Conservation (phyloP, 2,888 invertebrate genomes). For the Mythimna lalbum region DNA sequence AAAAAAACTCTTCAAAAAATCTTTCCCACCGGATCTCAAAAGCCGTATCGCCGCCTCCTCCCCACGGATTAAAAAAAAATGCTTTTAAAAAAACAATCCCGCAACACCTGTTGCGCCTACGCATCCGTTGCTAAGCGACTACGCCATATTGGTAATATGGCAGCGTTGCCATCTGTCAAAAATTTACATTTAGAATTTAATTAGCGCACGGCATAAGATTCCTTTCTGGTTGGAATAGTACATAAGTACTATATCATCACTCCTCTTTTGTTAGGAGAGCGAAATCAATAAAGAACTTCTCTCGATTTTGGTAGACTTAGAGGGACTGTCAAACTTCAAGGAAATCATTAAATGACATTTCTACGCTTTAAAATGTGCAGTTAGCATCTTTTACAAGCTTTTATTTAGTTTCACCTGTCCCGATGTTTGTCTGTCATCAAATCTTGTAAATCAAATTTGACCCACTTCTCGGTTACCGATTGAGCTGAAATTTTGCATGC, state of each 20-base stretch:
- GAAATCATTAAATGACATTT: no score
- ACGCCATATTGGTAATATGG: constrained; percentile 82
- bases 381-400: no score
- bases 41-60: constrained; percentile 80
- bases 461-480: no score
- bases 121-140: constrained; percentile 81
- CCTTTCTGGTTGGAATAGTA: background rate
- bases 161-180: constrained; percentile 85
- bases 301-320: no score
- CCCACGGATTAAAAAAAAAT: constrained; percentile 74
- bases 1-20: constrained; percentile 65
- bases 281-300: background rate
- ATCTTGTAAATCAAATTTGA: no score
- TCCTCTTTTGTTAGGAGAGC: no score
- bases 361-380: no score
- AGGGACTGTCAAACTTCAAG: no score
- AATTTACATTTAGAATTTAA: constrained; percentile 80
- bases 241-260: no score
- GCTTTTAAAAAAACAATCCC: constrained; percentile 68
- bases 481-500: no score
- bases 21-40: constrained; percentile 81
- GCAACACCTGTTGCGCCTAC: constrained; percentile 87
- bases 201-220: constrained; percentile 48
- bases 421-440: no score
- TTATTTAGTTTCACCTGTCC: no score